These are phyloP conservation scores for Tipula unca DNA, from an alignment of 2,888 invertebrate genomes.

Conservation along the genomic window DNA sequence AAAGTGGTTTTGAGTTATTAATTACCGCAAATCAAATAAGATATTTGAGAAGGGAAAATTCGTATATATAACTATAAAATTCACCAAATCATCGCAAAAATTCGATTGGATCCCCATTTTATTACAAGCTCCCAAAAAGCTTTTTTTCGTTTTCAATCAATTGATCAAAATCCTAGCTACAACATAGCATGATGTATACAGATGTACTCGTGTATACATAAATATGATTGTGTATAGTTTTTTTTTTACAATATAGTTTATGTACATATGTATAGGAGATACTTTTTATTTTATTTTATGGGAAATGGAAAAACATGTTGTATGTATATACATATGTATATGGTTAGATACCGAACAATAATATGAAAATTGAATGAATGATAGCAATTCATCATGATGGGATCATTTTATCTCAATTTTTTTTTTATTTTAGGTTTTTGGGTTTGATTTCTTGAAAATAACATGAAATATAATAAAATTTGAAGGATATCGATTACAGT, in stretches of 20 bases:
- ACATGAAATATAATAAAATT: background rate
- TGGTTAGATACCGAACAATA: background rate
- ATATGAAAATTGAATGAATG: conserved; percentile 15
- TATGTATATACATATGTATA: background rate
- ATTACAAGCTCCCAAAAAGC: background rate
- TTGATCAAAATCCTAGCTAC: background rate
- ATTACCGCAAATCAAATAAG: background rate
- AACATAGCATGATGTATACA: background rate
- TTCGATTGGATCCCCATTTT: background rate
- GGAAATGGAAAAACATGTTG: background rate
- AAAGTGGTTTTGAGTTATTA: conserved; percentile 4
- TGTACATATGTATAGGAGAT: background rate
- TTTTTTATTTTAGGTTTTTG: background rate
- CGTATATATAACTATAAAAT: background rate
- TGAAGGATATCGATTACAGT: background rate
- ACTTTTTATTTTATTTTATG: background rate
- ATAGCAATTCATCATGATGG: conserved; percentile 19
- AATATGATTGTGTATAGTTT: background rate
- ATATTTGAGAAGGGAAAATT: background rate
- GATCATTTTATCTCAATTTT: background rate
- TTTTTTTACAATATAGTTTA: background rate
- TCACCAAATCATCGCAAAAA: conserved; percentile 14
- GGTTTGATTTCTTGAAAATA: conserved; percentile 2
- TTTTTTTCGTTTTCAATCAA: background rate
- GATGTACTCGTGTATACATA: background rate